These are phyloP conservation scores for Okamejei kenojei DNA, from an alignment of 2,797 vertebrate genomes.

Conservation along the genomic window DNA sequence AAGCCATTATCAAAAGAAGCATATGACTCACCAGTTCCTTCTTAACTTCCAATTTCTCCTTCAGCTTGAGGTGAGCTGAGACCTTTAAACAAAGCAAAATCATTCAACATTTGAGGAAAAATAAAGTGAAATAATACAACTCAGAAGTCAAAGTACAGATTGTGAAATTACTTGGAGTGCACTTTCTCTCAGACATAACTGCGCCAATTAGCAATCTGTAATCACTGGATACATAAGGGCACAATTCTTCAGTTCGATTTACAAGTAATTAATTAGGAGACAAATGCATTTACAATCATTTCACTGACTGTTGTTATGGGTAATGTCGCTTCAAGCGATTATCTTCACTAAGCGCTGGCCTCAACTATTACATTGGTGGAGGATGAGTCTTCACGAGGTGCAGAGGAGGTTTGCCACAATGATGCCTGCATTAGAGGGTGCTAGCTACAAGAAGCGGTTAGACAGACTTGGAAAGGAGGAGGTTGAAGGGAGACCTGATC, in stretches of 20 bases:
- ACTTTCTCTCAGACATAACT: background rate
- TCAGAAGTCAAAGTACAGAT: background rate
- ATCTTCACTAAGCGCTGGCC: background rate
- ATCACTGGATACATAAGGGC: background rate
- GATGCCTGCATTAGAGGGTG: too few relatives aligned
- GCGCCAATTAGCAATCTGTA: background rate
- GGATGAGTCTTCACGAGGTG: background rate
- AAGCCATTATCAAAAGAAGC: background rate
- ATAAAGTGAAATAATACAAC: background rate
- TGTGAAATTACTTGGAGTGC: background rate
- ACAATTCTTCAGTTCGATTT: background rate
- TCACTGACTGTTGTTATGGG: background rate
- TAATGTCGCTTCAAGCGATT: background rate
- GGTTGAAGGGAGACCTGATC: too few relatives aligned
- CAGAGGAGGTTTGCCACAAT: too few relatives aligned
- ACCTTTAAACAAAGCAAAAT: slow-evolving; percentile 61
- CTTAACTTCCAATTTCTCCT: slow-evolving; percentile 88
- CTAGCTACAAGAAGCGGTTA: too few relatives aligned
- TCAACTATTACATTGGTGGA: background rate
- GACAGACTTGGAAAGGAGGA: too few relatives aligned
- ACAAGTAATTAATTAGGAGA: background rate
- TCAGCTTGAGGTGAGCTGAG: slow-evolving; percentile 89
- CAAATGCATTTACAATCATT: background rate
- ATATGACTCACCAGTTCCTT: slow-evolving; percentile 80
- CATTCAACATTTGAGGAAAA: background rate